Percentiles rank a stretch among this genome's conserved stretches.
These are phyloP conservation scores for Stictocephala bisonia DNA, from an alignment of 2,888 invertebrate genomes.

Conservation along the genomic window DNA sequence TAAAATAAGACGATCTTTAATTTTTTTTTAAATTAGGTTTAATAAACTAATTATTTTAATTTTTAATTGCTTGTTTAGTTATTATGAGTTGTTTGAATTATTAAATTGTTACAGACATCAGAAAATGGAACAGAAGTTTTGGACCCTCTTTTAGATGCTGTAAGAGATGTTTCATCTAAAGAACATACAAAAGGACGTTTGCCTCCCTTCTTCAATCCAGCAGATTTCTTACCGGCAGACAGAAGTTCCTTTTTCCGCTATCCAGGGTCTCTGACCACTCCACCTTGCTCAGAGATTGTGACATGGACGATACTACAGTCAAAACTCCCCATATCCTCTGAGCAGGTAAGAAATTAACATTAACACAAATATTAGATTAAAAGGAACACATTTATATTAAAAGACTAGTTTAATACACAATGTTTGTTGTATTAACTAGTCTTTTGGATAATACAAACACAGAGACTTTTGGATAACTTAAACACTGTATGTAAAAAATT, in stretches of 20 bases:
- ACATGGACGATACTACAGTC: constrained; percentile 76
- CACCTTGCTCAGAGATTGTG: constrained; percentile 78
- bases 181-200: neutral
- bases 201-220: constrained; percentile 58
- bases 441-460: no score
- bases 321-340: constrained; percentile 67
- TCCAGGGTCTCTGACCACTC: constrained; percentile 80
- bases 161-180: neutral
- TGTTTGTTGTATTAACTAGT: no score
- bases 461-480: no score
- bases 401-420: neutral
- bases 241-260: constrained; percentile 72
- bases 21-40: no score
- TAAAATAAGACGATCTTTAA: no score
- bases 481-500: no score
- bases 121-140: constrained; percentile 34
- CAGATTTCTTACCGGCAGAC: constrained; percentile 70
- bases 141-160: constrained; percentile 22
- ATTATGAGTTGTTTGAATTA: no score
- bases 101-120: no score
- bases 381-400: no score
- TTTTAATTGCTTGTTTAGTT: no score
- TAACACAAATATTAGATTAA: no score
- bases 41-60: no score
- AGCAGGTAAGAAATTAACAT: constrained; percentile 64